Evolutionary conservation across 2,888 invertebrate genomes (phyloP).

Genomic region (Coleophora flavipennella): DNA sequence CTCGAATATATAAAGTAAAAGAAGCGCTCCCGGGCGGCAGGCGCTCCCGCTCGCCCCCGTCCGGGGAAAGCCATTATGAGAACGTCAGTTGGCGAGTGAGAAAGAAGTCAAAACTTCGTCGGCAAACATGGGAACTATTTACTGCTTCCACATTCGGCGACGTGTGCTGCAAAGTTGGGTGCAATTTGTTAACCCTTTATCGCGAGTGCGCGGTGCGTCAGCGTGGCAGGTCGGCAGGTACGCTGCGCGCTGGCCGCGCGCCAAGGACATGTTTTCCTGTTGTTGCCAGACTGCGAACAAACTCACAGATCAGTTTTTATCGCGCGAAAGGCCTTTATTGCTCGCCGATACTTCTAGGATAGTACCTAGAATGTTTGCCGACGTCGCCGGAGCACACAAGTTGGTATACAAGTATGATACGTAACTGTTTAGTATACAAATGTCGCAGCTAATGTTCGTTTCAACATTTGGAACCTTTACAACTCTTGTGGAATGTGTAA

Average conservation of each 20-base stretch:
- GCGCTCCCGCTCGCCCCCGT: slow-evolving; percentile 26
- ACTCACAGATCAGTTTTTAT: slow-evolving; percentile 73
- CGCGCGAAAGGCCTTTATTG: slow-evolving; percentile 71
- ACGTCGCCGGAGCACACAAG: slow-evolving; percentile 60
- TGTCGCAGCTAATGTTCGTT: slow-evolving; percentile 64
- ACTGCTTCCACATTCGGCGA: slow-evolving; percentile 58
- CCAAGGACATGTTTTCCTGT: slow-evolving; percentile 71
- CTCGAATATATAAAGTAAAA: no score
- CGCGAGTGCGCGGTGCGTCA: slow-evolving; percentile 32
- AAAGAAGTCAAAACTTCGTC: slow-evolving; percentile 62
- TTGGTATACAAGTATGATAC: slow-evolving; percentile 36
- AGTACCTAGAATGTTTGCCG: slow-evolving; percentile 60
- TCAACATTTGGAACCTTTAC: slow-evolving; percentile 56
- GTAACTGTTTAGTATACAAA: slow-evolving; percentile 62
- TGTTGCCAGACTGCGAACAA: slow-evolving; percentile 61
- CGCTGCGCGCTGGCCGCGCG: slow-evolving; percentile 42
- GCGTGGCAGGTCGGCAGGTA: slow-evolving; percentile 47
- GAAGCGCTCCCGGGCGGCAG: slow-evolving; percentile 34
- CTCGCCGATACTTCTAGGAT: slow-evolving; percentile 64
- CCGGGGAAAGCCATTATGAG: slow-evolving; percentile 50
- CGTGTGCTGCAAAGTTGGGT: slow-evolving; percentile 58
- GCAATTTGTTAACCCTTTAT: slow-evolving; percentile 68
- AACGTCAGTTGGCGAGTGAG: slow-evolving; percentile 54
- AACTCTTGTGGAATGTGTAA: no score
- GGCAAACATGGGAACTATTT: slow-evolving; percentile 61